Evolutionary conservation across 64 coral and sea anemone genomes (phyloP).

Genomic region (Stylophora pistillata): DNA sequence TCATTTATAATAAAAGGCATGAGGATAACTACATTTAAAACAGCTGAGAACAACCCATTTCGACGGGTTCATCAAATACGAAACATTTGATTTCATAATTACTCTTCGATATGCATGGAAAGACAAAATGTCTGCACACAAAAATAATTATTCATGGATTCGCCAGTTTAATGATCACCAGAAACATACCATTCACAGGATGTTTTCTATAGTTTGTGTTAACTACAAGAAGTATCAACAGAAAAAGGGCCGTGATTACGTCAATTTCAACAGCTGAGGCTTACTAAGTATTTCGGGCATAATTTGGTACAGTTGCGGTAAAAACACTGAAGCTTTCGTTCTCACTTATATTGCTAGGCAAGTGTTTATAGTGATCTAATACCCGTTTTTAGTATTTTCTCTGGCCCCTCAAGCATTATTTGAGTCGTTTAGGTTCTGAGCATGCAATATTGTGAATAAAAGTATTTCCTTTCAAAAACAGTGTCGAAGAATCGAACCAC

Average conservation of each 20-base stretch:
- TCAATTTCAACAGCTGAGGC: neutral
- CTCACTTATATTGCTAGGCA: too few relatives aligned
- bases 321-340: neutral
- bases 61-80: neutral
- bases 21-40: neutral
- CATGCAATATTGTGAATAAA: too few relatives aligned
- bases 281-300: neutral
- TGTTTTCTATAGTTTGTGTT: neutral
- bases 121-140: neutral
- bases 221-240: neutral
- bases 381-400: too few relatives aligned
- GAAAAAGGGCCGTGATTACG: neutral
- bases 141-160: slow-evolving; percentile 23
- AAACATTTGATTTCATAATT: neutral
- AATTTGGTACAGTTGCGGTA: neutral
- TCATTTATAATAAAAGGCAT: neutral
- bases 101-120: neutral
- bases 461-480: too few relatives aligned
- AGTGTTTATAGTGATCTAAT: too few relatives aligned
- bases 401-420: too few relatives aligned
- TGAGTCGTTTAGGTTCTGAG: too few relatives aligned
- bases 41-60: neutral
- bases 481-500: too few relatives aligned
- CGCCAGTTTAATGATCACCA: neutral
- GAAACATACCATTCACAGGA: neutral